phyloP scores from a whole-genome alignment of 2,797 vertebrate species.

The Macropodus opercularis region DNA sequence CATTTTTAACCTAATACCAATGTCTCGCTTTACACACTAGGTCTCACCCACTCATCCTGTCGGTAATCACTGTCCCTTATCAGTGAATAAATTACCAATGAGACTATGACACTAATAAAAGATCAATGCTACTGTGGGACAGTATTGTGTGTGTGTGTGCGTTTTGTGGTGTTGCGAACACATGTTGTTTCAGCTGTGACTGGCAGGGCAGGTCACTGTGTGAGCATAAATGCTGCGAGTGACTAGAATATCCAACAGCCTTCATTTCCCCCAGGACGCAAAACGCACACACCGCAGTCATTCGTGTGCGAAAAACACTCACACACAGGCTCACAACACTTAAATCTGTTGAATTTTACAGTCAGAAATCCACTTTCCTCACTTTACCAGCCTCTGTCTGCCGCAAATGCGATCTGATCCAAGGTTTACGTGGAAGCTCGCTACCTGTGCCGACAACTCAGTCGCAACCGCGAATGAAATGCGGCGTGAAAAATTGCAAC shows the following conservation, averaged over 20 bases:
- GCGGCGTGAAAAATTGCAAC: constrained; percentile 46
- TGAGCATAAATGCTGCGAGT: constrained; percentile 25
- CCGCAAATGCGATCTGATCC: constrained; percentile 50
- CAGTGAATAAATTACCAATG: not conserved
- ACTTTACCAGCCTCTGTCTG: constrained; percentile 43
- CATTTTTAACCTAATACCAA: constrained; percentile 32
- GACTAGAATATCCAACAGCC: constrained; percentile 42
- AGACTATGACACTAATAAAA: not conserved
- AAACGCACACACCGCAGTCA: constrained; percentile 16
- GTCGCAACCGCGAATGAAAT: constrained; percentile 60
- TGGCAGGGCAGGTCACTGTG: constrained; percentile 43
- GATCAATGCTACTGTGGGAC: no score
- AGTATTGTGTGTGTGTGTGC: constrained; percentile 10
- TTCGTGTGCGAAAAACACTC: no score
- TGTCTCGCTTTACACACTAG: not conserved
- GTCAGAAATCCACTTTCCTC: constrained; percentile 15
- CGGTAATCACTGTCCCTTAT: not conserved
- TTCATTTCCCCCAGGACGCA: constrained; percentile 22
- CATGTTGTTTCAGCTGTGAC: constrained; percentile 56
- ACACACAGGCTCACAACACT: no score
- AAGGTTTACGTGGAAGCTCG: constrained; percentile 40
- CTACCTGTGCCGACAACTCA: constrained; percentile 47
- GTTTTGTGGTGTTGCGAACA: constrained; percentile 20
- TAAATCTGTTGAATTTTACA: constrained; percentile 29
- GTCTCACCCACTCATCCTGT: not conserved